Evolutionary conservation across 2,113 vertebrate genomes (phyloP).

Genomic region (Gnathonemus longibarbis): DNA sequence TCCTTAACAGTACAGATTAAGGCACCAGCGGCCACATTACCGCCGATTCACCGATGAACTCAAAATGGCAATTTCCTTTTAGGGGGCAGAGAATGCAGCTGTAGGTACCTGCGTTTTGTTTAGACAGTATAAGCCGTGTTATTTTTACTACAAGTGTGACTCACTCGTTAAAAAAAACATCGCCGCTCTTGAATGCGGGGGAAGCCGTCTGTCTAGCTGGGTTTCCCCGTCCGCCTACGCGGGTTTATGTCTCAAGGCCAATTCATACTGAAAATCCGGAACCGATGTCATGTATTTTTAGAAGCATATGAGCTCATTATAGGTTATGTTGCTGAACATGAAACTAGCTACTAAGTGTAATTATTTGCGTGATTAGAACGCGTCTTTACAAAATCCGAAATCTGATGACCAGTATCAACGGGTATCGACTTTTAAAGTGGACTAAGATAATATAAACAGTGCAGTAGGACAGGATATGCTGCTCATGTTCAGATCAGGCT

Average conservation of each 20-base stretch:
- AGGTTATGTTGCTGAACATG: background rate
- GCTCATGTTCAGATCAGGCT: background rate
- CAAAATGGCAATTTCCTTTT: background rate
- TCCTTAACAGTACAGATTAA: background rate
- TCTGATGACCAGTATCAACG: background rate
- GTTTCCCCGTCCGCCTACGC: background rate
- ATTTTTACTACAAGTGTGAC: background rate
- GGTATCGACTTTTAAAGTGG: background rate
- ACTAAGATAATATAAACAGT: background rate
- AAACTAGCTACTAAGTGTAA: background rate
- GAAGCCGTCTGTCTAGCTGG: background rate
- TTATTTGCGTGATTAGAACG: background rate
- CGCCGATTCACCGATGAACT: background rate
- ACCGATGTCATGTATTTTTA: background rate
- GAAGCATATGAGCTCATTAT: background rate
- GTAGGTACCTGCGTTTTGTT: too few relatives aligned
- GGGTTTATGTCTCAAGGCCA: background rate
- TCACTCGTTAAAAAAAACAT: background rate
- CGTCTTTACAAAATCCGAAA: background rate
- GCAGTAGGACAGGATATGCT: background rate
- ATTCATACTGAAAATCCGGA: background rate
- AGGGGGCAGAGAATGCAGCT: background rate
- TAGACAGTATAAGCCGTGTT: background rate
- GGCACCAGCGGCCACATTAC: background rate
- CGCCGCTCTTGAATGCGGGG: background rate